Evolutionary conservation across 2,888 invertebrate genomes (phyloP).

Genomic region (Zonitis immaculata): DNA sequence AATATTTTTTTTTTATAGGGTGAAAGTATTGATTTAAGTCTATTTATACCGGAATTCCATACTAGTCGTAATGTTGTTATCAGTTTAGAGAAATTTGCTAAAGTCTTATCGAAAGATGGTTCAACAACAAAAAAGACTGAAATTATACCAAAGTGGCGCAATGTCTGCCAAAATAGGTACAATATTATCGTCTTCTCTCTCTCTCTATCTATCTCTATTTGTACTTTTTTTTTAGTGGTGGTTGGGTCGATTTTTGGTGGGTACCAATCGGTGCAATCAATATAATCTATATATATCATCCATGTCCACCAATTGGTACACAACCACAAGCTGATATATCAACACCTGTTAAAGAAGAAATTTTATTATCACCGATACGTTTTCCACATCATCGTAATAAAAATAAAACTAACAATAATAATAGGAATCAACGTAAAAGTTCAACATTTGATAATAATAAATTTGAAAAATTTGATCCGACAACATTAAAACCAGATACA

Average conservation of each 20-base stretch:
- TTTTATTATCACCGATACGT: constrained; percentile 84
- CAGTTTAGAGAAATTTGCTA: constrained; percentile 83
- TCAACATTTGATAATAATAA: constrained; percentile 51
- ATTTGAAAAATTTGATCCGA: constrained; percentile 84
- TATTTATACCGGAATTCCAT: constrained; percentile 89
- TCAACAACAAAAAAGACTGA: constrained; percentile 52
- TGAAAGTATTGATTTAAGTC: constrained; percentile 84
- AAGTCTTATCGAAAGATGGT: constrained; percentile 74
- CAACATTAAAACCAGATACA: constrained; percentile 77
- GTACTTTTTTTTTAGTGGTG: no score
- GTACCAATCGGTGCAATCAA: constrained; percentile 91
- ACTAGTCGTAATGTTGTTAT: constrained; percentile 78
- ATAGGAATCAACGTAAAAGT: constrained; percentile 44
- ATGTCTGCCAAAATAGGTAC: constrained; percentile 71
- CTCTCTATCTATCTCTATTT: no score
- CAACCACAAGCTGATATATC: constrained; percentile 88
- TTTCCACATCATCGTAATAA: constrained; percentile 63
- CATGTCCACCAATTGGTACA: constrained; percentile 82
- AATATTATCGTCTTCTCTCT: no score
- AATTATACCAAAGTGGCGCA: constrained; percentile 69
- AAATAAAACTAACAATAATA: constrained; percentile 44
- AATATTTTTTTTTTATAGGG: constrained; percentile 55
- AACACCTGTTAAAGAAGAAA: constrained; percentile 92
- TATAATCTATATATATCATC: constrained; percentile 88
- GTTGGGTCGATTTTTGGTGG: constrained; percentile 97